Conservation (phyloP, 1,140 invertebrate genomes). For the Neomicropteryx cornuta region DNA sequence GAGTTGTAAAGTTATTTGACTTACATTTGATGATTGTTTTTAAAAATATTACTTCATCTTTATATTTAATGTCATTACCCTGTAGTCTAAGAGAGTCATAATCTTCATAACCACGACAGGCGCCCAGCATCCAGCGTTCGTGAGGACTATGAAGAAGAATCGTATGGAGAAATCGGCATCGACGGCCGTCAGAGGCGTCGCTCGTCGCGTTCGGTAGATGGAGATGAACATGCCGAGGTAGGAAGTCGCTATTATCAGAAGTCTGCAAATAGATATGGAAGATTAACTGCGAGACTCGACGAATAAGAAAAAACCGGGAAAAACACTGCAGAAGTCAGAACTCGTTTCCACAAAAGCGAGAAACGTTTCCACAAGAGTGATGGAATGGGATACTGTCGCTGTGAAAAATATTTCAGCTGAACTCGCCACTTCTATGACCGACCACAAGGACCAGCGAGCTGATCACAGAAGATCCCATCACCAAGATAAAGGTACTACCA, state of each 20-base stretch:
- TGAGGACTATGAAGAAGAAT: constrained; percentile 66
- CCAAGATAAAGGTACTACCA: no score
- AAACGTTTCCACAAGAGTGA: no score
- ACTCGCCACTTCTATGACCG: no score
- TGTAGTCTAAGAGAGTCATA: constrained; percentile 45
- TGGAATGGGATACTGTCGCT: no score
- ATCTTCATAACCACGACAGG: constrained; percentile 63
- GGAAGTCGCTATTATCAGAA: constrained; percentile 49
- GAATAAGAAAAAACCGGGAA: constrained; percentile 5
- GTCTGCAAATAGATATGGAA: constrained; percentile 39
- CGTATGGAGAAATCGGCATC: constrained; percentile 59
- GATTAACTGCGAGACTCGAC: no score
- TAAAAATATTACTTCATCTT: no score
- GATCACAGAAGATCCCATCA: no score
- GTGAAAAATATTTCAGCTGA: no score
- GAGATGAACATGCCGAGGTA: constrained; percentile 56
- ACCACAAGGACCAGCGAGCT: no score
- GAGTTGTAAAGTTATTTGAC: no score
- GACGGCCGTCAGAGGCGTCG: constrained; percentile 44
- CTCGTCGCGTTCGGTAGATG: constrained; percentile 48
- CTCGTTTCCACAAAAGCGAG: no score
- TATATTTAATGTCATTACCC: constrained; percentile 43
- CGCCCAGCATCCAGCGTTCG: constrained; percentile 63
- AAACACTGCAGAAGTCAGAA: not conserved
- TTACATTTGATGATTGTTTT: no score